These are phyloP conservation scores for Lumbricus terrestris DNA, from an alignment of 2,888 invertebrate genomes.

Conservation along the genomic window DNA sequence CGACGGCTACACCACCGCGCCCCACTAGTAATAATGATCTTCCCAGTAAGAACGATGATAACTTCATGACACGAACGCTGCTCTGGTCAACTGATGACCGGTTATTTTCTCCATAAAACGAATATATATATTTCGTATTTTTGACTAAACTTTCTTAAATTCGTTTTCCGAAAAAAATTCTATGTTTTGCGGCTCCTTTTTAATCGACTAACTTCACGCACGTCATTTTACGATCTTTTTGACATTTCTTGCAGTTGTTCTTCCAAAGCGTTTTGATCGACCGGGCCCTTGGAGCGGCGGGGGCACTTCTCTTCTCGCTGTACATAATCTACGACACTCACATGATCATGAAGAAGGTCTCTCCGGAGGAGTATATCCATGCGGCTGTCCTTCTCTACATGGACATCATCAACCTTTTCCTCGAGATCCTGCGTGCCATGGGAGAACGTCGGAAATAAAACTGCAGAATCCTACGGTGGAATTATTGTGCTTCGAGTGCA, in stretches of 20 bases:
- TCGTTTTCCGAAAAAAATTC: neutral
- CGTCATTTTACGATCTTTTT: neutral
- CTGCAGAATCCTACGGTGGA: neutral
- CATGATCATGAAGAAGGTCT: slow-evolving; percentile 73
- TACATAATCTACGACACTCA: slow-evolving; percentile 84
- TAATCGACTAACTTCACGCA: neutral
- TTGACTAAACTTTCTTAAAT: neutral
- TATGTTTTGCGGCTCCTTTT: neutral
- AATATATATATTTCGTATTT: too few species aligned
- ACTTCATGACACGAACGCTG: too few species aligned
- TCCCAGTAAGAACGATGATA: too few species aligned
- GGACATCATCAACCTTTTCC: slow-evolving; percentile 82
- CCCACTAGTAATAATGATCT: too few species aligned
- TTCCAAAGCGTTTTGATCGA: slow-evolving; percentile 73
- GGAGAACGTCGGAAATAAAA: slow-evolving; percentile 43
- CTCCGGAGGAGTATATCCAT: slow-evolving; percentile 83
- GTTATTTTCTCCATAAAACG: too few species aligned
- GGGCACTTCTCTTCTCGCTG: slow-evolving; percentile 72
- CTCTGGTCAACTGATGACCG: too few species aligned
- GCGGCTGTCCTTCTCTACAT: slow-evolving; percentile 82
- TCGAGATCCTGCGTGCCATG: slow-evolving; percentile 75
- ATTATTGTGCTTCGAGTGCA: neutral
- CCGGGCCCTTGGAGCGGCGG: slow-evolving; percentile 71
- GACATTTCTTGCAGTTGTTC: slow-evolving; percentile 65
- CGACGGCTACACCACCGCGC: too few species aligned